Percentiles rank a stretch among this genome's conserved stretches.
These are phyloP conservation scores for Epinephelus malabaricus DNA, from an alignment of 2,797 vertebrate species.

Conservation along the genomic window DNA sequence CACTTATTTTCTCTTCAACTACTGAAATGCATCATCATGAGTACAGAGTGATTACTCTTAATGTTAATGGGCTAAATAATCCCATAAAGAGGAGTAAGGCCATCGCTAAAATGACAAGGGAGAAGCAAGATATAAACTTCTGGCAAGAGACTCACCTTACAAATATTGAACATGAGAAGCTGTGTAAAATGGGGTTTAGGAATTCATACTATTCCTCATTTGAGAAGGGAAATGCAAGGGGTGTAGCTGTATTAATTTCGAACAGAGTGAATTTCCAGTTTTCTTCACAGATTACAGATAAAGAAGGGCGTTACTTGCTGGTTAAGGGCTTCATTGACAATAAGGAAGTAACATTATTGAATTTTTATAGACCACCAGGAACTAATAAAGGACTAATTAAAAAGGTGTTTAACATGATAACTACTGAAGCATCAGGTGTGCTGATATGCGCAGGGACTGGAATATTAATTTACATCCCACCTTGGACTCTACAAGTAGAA, in stretches of 20 bases:
- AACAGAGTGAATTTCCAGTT: conserved; percentile 14
- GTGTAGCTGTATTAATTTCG: conserved; percentile 4
- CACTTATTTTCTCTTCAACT: too few relatives aligned
- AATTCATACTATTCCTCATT: conserved; percentile 5
- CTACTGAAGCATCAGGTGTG: not conserved
- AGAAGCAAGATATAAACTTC: conserved; percentile 14
- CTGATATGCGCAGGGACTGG: conserved; percentile 10
- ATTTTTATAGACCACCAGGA: conserved; percentile 20
- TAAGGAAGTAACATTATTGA: not conserved
- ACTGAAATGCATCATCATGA: too few relatives aligned
- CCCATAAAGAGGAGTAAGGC: conserved; percentile 21
- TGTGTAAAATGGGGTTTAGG: not conserved
- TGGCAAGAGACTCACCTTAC: conserved; percentile 19
- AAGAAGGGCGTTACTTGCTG: conserved; percentile 14
- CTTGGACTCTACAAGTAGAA: not conserved
- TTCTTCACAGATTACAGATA: conserved; percentile 18
- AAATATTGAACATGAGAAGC: not conserved
- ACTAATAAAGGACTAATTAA: not conserved
- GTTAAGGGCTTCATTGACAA: conserved; percentile 1
- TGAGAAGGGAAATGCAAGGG: not conserved
- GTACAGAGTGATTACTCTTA: not conserved
- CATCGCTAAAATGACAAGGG: conserved; percentile 9
- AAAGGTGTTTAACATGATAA: not conserved
- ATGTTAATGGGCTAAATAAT: conserved; percentile 12
- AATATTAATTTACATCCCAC: not conserved